Evolutionary conservation across 2,888 invertebrate genomes (phyloP), one percentile per base, ranked within the genome.

Genomic region (Melanostoma mellinum): DNA sequence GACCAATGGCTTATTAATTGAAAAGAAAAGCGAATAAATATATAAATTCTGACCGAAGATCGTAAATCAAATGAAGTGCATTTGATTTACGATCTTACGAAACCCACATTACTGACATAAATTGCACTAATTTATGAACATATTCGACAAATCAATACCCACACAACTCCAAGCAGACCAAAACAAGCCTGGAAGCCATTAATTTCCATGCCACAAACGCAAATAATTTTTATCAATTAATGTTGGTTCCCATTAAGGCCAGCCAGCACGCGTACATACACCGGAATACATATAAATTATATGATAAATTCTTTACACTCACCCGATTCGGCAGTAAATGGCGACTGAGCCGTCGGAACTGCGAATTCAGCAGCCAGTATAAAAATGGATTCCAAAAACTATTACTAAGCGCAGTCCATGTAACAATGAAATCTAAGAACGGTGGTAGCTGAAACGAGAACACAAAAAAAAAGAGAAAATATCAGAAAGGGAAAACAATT

Each of bases 331-430:
- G 94, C 82, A 96, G 91, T 76, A 96, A 90, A 88, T 96, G 96
- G 87, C 94, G 93, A 89, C 96, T 95, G 87, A 96, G 95, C 86
- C 96, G 93, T 87, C 97, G 93, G 90, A 97, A 97, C 89, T 97
- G 95, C 89, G 96, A 95, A 91, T 97, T 97, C 86, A 97, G 93
- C 55, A 97, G 93, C 97, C 97, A 97, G 90, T 96, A 97, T 76
- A 97, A 93, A 89, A 97, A 96, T 1, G 97, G 97, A 91, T 97
- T 97, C 97, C 97, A 97, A 90, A 97, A 96, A 90, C 96, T 96
- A 92, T 97, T 96, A 90, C 96, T 96, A 71, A 97, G 92, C 3
- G 97, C 96, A 87, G 96, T 92, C 97, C 97, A 97, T 63, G 97
- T 97, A 78, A 96, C 96, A 75, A 96, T 92, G 90, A 97, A 97